phyloP scores from a whole-genome alignment of 2,113 vertebrate genomes.

The Toxotes chatareus region DNA sequence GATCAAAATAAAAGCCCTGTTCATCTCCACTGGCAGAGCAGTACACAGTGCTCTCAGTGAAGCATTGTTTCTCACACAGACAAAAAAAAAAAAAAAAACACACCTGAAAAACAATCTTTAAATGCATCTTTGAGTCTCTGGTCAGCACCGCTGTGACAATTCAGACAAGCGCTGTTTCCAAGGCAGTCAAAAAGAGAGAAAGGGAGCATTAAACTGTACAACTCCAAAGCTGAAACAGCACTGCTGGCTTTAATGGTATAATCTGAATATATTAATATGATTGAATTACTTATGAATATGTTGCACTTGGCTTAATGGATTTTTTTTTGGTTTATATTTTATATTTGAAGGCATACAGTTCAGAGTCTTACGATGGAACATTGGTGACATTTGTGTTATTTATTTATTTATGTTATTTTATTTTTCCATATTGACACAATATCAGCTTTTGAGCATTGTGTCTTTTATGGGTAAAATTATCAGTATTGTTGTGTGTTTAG shows the following conservation, averaged over 20 bases:
- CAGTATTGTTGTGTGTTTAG: background rate
- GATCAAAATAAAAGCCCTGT: background rate
- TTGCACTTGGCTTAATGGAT: background rate
- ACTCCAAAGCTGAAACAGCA: background rate
- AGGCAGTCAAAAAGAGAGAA: background rate
- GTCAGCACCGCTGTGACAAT: background rate
- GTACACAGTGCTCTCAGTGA: background rate
- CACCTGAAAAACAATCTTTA: background rate
- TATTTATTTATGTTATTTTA: too few relatives aligned
- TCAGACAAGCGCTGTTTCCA: background rate
- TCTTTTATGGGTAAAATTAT: background rate
- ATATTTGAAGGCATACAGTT: background rate
- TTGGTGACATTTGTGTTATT: too few relatives aligned
- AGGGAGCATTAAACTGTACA: background rate
- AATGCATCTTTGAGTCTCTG: background rate
- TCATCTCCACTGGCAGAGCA: conserved; percentile 8
- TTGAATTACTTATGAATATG: background rate
- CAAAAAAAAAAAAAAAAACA: background rate
- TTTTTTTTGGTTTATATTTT: background rate
- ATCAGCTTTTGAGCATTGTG: background rate
- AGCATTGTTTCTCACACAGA: conserved; percentile 1
- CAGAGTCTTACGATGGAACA: too few relatives aligned
- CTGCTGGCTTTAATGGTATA: background rate
- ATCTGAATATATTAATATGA: background rate
- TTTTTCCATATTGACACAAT: too few relatives aligned